Percentiles rank a stretch among this genome's conserved stretches.
Conservation (phyloP, 2,888 invertebrate species). For the Amblyjoppa fuscipennis region DNA sequence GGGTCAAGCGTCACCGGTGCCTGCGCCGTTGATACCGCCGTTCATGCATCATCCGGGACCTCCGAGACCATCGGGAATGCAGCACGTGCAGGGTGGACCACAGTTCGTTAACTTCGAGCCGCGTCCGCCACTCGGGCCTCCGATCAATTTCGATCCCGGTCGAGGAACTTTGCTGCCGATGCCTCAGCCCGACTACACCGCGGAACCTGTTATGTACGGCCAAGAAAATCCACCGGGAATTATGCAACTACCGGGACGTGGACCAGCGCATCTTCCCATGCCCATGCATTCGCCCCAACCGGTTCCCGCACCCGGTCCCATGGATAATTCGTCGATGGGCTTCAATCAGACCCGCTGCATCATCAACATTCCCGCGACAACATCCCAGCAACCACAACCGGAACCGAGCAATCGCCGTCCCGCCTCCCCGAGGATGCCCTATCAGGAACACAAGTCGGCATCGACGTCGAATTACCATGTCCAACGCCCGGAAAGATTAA, state of each 20-base stretch:
- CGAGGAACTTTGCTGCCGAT: constrained; percentile 70
- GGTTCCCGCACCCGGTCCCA: constrained; percentile 66
- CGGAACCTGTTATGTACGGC: constrained; percentile 78
- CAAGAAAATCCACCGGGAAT: constrained; percentile 72
- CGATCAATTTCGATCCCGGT: constrained; percentile 76
- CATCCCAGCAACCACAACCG: neutral
- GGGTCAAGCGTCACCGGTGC: constrained; percentile 60
- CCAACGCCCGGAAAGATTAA: constrained; percentile 77
- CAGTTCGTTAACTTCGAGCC: constrained; percentile 77
- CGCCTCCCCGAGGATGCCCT: constrained; percentile 60
- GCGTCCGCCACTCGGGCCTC: constrained; percentile 69
- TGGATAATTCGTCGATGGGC: constrained; percentile 42
- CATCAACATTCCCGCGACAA: constrained; percentile 11
- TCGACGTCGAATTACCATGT: constrained; percentile 71
- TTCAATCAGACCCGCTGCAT: constrained; percentile 57
- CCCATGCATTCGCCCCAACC: constrained; percentile 68
- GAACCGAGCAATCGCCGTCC: constrained; percentile 36
- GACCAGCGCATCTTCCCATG: constrained; percentile 67
- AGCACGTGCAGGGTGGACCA: constrained; percentile 56
- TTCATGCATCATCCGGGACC: constrained; percentile 70
- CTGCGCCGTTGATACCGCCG: constrained; percentile 49
- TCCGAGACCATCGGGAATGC: constrained; percentile 69
- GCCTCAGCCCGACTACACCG: constrained; percentile 74
- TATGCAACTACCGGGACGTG: constrained; percentile 65
- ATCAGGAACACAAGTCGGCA: constrained; percentile 55